phyloP scores from a whole-genome alignment of 2,797 vertebrate genomes.

The Poeciliopsis infans region DNA sequence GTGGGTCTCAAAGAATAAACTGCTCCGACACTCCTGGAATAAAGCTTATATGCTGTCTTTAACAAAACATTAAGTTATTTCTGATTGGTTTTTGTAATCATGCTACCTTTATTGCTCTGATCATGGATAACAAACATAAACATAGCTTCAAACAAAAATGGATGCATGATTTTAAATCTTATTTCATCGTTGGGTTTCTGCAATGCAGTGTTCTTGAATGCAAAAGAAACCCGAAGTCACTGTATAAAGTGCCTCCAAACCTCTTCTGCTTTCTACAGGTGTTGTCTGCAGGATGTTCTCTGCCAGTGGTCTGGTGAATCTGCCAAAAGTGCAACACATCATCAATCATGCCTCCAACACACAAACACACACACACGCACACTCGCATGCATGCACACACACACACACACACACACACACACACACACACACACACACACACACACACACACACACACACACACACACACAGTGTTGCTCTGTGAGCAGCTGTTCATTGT shows the following conservation, averaged over 20 bases:
- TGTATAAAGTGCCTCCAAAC: neutral
- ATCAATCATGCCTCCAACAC: slow-evolving; percentile 12
- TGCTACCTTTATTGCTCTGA: neutral
- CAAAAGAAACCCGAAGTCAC: neutral
- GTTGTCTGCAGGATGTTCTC: neutral
- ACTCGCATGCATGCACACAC: no score
- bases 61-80: neutral
- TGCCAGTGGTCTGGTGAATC: slow-evolving; percentile 31
- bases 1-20: neutral
- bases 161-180: neutral
- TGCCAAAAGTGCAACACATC: slow-evolving; percentile 25
- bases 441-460: slow-evolving; percentile 4
- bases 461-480: neutral
- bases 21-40: neutral
- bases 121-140: neutral
- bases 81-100: neutral
- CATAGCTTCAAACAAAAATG: neutral
- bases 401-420: neutral
- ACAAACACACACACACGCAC: neutral
- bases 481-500: slow-evolving; percentile 22
- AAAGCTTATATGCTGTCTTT: neutral
- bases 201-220: neutral
- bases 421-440: slow-evolving; percentile 9
- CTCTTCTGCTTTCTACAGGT: slow-evolving; percentile 11
- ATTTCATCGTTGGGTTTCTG: neutral